A percentile compares a stretch with the other conserved stretches of the same genome.
phyloP scores from a whole-genome alignment of 2,113 vertebrate species.

The Tapirus terrestris region DNA sequence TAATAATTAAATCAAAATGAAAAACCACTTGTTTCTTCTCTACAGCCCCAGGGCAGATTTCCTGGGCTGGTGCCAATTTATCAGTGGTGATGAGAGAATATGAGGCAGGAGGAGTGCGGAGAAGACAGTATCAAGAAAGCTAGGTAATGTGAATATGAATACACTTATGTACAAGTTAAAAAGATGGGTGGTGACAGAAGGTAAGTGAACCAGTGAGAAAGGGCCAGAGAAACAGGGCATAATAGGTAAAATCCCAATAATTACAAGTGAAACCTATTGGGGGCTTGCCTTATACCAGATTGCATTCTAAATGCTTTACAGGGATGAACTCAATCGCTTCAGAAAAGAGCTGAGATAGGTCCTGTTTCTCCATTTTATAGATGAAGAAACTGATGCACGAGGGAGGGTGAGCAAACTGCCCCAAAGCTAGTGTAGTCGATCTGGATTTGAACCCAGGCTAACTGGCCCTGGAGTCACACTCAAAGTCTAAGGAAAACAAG shows the following conservation, averaged over 20 bases:
- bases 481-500: not conserved
- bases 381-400: not conserved
- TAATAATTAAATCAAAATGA: slow-evolving; percentile 73
- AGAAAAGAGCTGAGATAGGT: not conserved
- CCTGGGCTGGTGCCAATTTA: slow-evolving; percentile 10
- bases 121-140: not conserved
- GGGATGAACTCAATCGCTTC: not conserved
- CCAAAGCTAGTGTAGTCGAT: too few species aligned
- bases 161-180: not conserved
- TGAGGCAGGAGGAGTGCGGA: not conserved
- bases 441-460: not conserved
- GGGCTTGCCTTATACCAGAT: accelerated
- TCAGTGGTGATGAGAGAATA: not conserved
- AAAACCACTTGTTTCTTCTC: slow-evolving; percentile 67
- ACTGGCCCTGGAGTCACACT: not conserved
- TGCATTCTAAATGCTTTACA: not conserved
- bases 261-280: not conserved
- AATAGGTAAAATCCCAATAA: not conserved
- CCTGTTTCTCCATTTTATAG: slow-evolving; percentile 1
- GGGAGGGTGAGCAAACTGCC: not conserved
- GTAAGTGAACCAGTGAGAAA: not conserved
- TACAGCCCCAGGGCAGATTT: slow-evolving; percentile 27
- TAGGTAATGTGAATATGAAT: not conserved
- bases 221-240: not conserved
- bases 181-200: slow-evolving; percentile 24